Conservation (phyloP, 35 echinoderm and acorn worm species). For the Apostichopus japonicus region DNA sequence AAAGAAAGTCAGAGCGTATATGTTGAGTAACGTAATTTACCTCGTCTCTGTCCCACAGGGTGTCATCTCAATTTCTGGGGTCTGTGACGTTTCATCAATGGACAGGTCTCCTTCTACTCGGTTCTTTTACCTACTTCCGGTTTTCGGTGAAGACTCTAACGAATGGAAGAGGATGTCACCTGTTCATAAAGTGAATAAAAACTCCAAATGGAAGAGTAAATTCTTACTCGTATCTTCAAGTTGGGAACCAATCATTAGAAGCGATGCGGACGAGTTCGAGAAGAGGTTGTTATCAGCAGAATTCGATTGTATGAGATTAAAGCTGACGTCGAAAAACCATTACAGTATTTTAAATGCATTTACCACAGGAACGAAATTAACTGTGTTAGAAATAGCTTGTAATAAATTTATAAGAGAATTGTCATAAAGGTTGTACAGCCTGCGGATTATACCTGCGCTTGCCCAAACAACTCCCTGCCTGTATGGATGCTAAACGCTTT, state of each 20-base stretch:
- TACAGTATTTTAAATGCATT: constrained; percentile 15
- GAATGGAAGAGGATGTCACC: constrained; percentile 22
- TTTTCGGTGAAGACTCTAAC: not conserved
- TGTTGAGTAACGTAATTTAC: not conserved
- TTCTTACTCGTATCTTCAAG: constrained; percentile 15
- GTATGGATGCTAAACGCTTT: no score
- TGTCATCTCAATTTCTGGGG: constrained; percentile 12
- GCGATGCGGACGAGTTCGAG: constrained; percentile 2
- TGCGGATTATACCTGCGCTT: no score
- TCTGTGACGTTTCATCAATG: constrained; percentile 27
- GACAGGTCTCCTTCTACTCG: not conserved
- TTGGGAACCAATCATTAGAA: constrained; percentile 15
- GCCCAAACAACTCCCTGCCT: no score
- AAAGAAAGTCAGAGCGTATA: no score
- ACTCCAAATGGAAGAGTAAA: not conserved
- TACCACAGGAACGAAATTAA: not conserved
- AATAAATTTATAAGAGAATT: not conserved
- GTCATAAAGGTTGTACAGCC: no score
- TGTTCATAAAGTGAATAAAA: not conserved
- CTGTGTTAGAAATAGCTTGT: constrained; percentile 11
- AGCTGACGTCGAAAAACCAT: not conserved
- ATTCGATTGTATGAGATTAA: not conserved
- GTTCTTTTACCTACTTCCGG: constrained; percentile 23
- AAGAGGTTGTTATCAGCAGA: not conserved
- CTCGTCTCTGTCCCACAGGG: constrained; percentile 4